Percentiles rank a stretch among this genome's conserved stretches.
These are phyloP conservation scores for Microctonus hyperodae DNA, from an alignment of 2,888 invertebrate genomes.

Conservation along the genomic window DNA sequence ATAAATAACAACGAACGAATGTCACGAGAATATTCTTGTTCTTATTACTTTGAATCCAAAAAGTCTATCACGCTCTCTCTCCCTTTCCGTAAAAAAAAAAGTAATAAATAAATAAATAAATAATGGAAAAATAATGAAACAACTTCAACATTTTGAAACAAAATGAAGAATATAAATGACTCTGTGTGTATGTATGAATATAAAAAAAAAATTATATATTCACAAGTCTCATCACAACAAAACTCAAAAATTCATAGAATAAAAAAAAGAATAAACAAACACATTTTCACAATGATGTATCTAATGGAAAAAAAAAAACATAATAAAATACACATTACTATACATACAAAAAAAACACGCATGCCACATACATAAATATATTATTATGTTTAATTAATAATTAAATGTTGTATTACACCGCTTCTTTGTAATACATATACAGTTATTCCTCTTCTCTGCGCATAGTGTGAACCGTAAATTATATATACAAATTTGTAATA, in stretches of 20 bases:
- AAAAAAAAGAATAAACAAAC: slow-evolving; percentile 20
- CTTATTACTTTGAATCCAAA: background rate
- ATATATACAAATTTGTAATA: slow-evolving; percentile 32
- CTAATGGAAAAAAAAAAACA: slow-evolving; percentile 12
- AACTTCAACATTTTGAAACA: background rate
- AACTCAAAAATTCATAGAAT: slow-evolving; percentile 3
- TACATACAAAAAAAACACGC: slow-evolving; percentile 34
- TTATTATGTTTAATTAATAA: slow-evolving; percentile 55
- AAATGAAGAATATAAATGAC: background rate
- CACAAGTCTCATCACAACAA: background rate
- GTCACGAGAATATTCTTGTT: background rate
- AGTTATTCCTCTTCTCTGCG: slow-evolving; percentile 42
- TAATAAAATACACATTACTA: slow-evolving; percentile 29
- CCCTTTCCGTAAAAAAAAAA: background rate
- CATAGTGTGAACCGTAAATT: slow-evolving; percentile 41
- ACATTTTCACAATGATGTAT: slow-evolving; percentile 8
- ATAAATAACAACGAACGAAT: background rate
- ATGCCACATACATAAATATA: slow-evolving; percentile 40
- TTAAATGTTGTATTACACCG: slow-evolving; percentile 60
- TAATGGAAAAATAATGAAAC: background rate
- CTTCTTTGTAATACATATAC: slow-evolving; percentile 58
- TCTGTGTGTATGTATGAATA: background rate
- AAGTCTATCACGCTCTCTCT: background rate
- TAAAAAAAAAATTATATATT: background rate
- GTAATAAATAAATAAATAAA: background rate